These are phyloP conservation scores for Sylvilagus bachmani DNA, from an alignment of 2,113 vertebrate genomes.

Conservation along the genomic window DNA sequence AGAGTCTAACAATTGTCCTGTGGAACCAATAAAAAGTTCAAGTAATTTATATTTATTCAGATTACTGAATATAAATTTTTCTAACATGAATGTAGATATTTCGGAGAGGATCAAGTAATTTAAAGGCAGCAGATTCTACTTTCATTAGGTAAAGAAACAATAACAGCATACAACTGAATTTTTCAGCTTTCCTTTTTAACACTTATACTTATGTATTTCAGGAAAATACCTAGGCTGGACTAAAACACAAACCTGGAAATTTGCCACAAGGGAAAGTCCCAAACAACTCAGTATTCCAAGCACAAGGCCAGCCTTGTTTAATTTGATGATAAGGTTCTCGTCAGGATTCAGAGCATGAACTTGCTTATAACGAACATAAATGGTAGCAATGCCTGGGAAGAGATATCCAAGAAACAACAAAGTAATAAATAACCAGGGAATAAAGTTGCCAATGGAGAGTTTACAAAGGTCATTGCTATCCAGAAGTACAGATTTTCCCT, in stretches of 20 bases:
- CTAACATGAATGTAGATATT: slow-evolving; percentile 5
- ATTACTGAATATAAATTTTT: slow-evolving; percentile 2
- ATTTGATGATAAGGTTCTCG: slow-evolving; percentile 82
- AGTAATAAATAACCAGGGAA: neutral
- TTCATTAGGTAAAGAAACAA: slow-evolving; percentile 43
- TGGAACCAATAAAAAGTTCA: neutral
- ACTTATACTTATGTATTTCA: neutral
- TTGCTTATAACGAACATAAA: slow-evolving; percentile 95
- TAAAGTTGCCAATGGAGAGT: slow-evolving; percentile 34
- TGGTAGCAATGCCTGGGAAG: slow-evolving; percentile 91
- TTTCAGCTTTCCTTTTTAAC: slow-evolving; percentile 25
- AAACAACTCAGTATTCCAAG: slow-evolving; percentile 93
- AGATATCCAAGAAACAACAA: slow-evolving; percentile 54
- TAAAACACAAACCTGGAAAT: slow-evolving; percentile 93
- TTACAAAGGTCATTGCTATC: slow-evolving; percentile 52
- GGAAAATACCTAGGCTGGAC: slow-evolving; percentile 35
- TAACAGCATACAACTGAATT: neutral
- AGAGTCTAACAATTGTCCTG: neutral
- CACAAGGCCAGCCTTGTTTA: slow-evolving; percentile 90
- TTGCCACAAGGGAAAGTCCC: slow-evolving; percentile 95
- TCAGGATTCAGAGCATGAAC: slow-evolving; percentile 89
- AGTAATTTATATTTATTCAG: slow-evolving; percentile 3
- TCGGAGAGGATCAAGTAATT: neutral
- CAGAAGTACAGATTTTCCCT: slow-evolving; percentile 13
- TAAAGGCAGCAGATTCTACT: neutral